Conservation (phyloP, 2,888 invertebrate genomes). For the Bellardia bayeri region DNA sequence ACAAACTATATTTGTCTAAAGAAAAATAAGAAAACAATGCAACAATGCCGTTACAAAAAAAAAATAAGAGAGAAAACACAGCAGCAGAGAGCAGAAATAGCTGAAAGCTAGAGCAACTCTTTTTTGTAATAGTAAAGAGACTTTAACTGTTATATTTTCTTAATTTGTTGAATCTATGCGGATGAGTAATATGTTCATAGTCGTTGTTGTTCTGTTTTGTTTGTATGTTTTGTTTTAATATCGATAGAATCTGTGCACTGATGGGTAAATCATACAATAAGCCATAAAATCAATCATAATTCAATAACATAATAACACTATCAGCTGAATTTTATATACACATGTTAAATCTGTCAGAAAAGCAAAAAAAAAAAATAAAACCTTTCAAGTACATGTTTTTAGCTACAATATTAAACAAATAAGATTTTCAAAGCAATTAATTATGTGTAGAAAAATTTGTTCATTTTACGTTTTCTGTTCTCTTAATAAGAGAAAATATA, state of each 20-base stretch:
- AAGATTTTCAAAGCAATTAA: not conserved
- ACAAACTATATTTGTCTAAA: not conserved
- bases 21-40: not conserved
- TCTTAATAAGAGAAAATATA: too few species aligned
- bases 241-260: conserved; percentile 58
- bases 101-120: not conserved
- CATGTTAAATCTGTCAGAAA: not conserved
- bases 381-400: not conserved
- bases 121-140: not conserved
- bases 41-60: not conserved
- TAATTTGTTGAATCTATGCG: not conserved
- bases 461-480: too few species aligned
- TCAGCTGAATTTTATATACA: conserved; percentile 36
- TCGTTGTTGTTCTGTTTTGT: not conserved
- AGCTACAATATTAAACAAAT: not conserved
- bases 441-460: too few species aligned
- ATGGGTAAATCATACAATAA: conserved; percentile 65
- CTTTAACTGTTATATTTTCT: conserved; percentile 14
- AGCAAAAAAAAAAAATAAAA: not conserved
- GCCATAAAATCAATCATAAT: conserved; percentile 69
- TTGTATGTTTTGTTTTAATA: conserved; percentile 16
- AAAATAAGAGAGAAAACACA: not conserved
- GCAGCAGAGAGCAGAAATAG: not conserved
- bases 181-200: not conserved
- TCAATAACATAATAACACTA: conserved; percentile 56